phyloP scores from a whole-genome alignment of 2,888 invertebrate species.

The Clistopyga incitator region DNA sequence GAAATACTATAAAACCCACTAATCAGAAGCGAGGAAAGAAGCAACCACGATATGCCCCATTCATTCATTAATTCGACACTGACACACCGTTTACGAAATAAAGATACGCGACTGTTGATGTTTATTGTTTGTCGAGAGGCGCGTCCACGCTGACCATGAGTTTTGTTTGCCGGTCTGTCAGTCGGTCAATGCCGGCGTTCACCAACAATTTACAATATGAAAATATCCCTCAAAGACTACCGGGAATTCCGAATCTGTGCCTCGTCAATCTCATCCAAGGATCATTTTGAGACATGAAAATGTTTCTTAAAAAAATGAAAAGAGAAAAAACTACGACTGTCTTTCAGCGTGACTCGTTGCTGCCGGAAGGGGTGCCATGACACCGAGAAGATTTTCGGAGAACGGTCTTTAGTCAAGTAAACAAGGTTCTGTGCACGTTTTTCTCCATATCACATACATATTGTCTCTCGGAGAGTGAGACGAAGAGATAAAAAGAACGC shows the following conservation, averaged over 20 bases:
- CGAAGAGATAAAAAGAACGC: slow-evolving; percentile 16
- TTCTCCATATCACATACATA: slow-evolving; percentile 13
- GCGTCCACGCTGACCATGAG: slow-evolving; percentile 30
- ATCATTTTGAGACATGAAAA: not conserved
- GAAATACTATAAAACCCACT: not conserved
- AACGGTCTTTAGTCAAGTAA: slow-evolving; percentile 49
- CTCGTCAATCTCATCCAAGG: slow-evolving; percentile 10
- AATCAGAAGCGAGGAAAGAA: not conserved
- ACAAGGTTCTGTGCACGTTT: slow-evolving; percentile 12
- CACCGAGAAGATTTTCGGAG: slow-evolving; percentile 34
- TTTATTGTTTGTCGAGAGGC: slow-evolving; percentile 15
- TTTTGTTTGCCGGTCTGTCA: slow-evolving; percentile 49
- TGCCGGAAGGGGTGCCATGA: slow-evolving; percentile 36
- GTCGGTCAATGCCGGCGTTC: slow-evolving; percentile 41
- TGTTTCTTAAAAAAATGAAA: slow-evolving; percentile 11
- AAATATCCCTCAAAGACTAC: slow-evolving; percentile 7
- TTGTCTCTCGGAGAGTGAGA: slow-evolving; percentile 17
- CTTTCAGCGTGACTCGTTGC: not conserved
- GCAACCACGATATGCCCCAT: not conserved
- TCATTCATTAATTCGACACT: slow-evolving; percentile 8
- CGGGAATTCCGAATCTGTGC: slow-evolving; percentile 7
- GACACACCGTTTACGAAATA: not conserved
- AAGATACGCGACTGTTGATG: not conserved
- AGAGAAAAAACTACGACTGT: not conserved
- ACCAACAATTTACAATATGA: slow-evolving; percentile 5